phyloP scores from a whole-genome alignment of 2,797 vertebrate species.

The Peromyscus nudipes region DNA sequence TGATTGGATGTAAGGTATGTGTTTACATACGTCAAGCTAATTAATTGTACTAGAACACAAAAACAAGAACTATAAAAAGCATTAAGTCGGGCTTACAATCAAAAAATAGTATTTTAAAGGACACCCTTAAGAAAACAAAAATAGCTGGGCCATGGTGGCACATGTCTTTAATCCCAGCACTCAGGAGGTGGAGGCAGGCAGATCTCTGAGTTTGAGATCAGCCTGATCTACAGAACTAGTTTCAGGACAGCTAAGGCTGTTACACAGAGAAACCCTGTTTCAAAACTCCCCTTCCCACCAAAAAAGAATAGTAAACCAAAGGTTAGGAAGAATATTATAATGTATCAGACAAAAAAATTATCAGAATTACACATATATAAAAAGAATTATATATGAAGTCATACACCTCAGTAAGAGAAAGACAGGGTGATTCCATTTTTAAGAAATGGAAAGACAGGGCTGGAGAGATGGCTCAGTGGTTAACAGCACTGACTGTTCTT shows the following conservation, averaged over 20 bases:
- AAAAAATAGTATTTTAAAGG: slow-evolving; percentile 31
- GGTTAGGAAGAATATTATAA: not conserved
- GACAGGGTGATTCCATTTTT: not conserved
- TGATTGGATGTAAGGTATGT: not conserved
- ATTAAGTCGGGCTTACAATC: slow-evolving; percentile 20
- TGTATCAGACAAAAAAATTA: not conserved
- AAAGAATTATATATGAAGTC: not conserved
- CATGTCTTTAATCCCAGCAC: too few species aligned
- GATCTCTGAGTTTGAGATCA: too few species aligned
- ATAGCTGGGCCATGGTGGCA: not conserved
- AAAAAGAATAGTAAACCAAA: slow-evolving; percentile 8
- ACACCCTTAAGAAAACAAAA: slow-evolving; percentile 39
- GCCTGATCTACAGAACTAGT: too few species aligned
- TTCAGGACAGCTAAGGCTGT: too few species aligned
- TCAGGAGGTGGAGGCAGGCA: too few species aligned
- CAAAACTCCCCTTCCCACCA: not conserved
- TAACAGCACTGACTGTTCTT: too few species aligned
- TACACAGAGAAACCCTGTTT: too few species aligned
- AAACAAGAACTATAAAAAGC: not conserved
- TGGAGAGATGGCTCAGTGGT: too few species aligned
- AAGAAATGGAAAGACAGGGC: not conserved
- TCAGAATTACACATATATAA: not conserved
- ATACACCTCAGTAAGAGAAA: slow-evolving; percentile 21
- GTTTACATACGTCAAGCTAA: not conserved
- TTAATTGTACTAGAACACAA: slow-evolving; percentile 8